Base-by-base conservation (phyloP, 1,140 invertebrate species). In the Pseudobourletiella spinata region DNA sequence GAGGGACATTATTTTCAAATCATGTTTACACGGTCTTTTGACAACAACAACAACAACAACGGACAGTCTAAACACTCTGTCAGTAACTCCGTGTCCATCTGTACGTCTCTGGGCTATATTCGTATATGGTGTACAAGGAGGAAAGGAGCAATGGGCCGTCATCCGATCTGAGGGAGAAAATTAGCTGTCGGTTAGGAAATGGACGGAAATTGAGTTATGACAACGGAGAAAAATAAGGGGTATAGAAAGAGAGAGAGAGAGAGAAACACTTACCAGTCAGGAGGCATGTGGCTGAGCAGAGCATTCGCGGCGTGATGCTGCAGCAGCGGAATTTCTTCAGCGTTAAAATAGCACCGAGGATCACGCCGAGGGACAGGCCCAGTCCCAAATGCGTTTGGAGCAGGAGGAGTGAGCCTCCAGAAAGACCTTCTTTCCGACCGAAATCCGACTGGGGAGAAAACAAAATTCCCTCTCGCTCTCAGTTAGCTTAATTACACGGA, bases 361-460 rank as follows among this genome's bases (percentile, higher is more conserved):
- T 69, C 2, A 66, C 64, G 15, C 68, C 68, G 2, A 70, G 52
- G 1, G 68, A 70, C 26, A 67, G 25, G 30, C 57, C 59, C 54
- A 67, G 50, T 46, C 63, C 57, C 63, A 70, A 44, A 61, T 70
- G 68, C 15, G 68, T 70, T 57, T 70, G 68, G 30, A 70, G 63
- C 15, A 70, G 58, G 3, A 70, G 48, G 11, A 70, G 48, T 4
- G 54, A 58, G 16, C 68, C 65, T 16, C 65, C 65, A 3, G 63
- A 57, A n/a, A 70, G 50, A 29, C 63, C 63, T 58, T 70, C 68
- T 29, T 57, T 63, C 56, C 60, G 59, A 22, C 67, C 67, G 46
- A 68, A 68, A 55, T 68, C 63, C 16, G 66, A 68, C 66, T 68
- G 32, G 6, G 8, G 4, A 57, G 18, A 15, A 43, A 57, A n/a